Conservation (phyloP, 2,888 invertebrate genomes). For the Drosophila meridionalis region DNA sequence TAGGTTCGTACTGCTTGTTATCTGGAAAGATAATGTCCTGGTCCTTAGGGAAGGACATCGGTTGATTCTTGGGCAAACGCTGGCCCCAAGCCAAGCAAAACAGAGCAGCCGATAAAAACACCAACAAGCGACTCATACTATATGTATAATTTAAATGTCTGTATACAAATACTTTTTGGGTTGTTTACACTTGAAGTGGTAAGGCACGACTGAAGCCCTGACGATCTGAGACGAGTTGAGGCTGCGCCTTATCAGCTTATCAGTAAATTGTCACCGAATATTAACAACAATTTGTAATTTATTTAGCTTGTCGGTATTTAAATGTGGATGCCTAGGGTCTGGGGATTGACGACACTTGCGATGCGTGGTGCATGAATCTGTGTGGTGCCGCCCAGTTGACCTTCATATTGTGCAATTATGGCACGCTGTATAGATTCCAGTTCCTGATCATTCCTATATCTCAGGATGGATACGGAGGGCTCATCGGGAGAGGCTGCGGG, state of each 20-base stretch:
- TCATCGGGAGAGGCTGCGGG: slow-evolving; percentile 47
- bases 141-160: background rate
- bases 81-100: slow-evolving; percentile 21
- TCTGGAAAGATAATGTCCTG: slow-evolving; percentile 56
- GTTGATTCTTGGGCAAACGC: background rate
- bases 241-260: slow-evolving; percentile 54
- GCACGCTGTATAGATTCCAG: slow-evolving; percentile 69
- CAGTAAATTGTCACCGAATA: slow-evolving; percentile 25
- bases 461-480: slow-evolving; percentile 66
- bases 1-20: slow-evolving; percentile 8
- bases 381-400: slow-evolving; percentile 72
- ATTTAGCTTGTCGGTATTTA: slow-evolving; percentile 48
- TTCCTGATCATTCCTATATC: slow-evolving; percentile 72
- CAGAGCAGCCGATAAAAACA: slow-evolving; percentile 33
- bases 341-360: slow-evolving; percentile 65
- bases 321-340: slow-evolving; percentile 54
- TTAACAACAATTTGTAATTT: slow-evolving; percentile 50
- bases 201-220: slow-evolving; percentile 54
- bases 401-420: slow-evolving; percentile 81
- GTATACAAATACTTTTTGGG: slow-evolving; percentile 9
- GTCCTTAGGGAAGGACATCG: slow-evolving; percentile 52
- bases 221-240: slow-evolving; percentile 19
- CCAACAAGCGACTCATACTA: slow-evolving; percentile 40
- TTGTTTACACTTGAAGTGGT: slow-evolving; percentile 46
- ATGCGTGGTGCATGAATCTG: slow-evolving; percentile 65